Evolutionary conservation across 2,888 invertebrate species (phyloP).

Genomic region (Parelbella ahira): DNA sequence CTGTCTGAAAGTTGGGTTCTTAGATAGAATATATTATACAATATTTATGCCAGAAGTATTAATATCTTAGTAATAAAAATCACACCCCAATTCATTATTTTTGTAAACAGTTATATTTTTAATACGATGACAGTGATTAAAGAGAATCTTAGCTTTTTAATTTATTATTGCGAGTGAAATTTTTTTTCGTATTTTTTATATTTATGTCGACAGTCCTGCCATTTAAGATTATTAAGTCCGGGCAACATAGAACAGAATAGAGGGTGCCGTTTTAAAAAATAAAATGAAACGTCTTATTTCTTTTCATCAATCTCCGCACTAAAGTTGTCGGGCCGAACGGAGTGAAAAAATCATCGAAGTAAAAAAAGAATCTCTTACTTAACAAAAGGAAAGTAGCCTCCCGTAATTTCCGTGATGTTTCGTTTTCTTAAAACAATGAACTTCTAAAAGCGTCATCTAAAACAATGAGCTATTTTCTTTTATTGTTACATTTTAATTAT

Average conservation of each 20-base stretch:
- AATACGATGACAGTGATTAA: too few relatives aligned
- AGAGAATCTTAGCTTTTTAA: slow-evolving; percentile 14
- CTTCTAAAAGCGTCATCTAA: slow-evolving; percentile 25
- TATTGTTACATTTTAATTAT: slow-evolving; percentile 27
- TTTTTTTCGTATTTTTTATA: slow-evolving; percentile 10
- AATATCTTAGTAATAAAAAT: too few relatives aligned
- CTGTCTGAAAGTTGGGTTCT: too few relatives aligned
- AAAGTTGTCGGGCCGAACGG: slow-evolving; percentile 28
- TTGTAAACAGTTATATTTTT: too few relatives aligned
- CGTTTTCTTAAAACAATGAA: slow-evolving; percentile 43
- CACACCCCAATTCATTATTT: too few relatives aligned
- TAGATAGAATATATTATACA: too few relatives aligned
- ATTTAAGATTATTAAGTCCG: slow-evolving; percentile 25
- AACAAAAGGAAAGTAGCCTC: slow-evolving; percentile 35
- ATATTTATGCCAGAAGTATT: too few relatives aligned
- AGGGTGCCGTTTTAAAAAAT: slow-evolving; percentile 26
- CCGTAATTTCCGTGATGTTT: slow-evolving; percentile 37
- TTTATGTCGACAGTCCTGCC: slow-evolving; percentile 6
- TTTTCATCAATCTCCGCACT: slow-evolving; percentile 25
- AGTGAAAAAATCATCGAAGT: slow-evolving; percentile 31
- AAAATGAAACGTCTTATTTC: slow-evolving; percentile 23
- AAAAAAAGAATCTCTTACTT: slow-evolving; percentile 27
- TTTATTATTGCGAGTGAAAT: slow-evolving; percentile 8
- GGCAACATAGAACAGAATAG: slow-evolving; percentile 23
- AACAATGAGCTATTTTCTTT: slow-evolving; percentile 26